Conservation (phyloP, 2,113 vertebrate genomes). For the Mustela lutreola region DNA sequence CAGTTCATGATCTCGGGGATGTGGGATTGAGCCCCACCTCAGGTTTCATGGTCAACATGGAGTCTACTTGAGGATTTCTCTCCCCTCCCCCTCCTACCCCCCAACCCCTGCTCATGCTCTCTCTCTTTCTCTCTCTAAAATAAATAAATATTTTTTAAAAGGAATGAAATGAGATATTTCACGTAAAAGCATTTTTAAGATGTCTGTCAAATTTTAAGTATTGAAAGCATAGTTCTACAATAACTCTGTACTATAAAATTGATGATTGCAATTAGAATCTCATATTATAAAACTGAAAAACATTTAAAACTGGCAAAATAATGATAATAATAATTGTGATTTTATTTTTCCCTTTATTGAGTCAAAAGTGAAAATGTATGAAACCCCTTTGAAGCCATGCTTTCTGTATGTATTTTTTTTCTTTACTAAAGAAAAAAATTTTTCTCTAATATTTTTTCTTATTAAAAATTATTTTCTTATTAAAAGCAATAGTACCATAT, state of each 20-base stretch:
- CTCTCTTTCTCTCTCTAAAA: background rate
- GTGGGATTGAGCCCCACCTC: background rate
- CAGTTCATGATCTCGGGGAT: background rate
- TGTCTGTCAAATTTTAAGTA: background rate
- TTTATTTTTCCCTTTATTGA: background rate
- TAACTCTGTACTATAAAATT: background rate
- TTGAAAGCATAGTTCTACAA: background rate
- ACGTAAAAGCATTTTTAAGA: background rate
- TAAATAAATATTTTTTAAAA: background rate
- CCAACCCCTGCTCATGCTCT: background rate
- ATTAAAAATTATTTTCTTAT: background rate
- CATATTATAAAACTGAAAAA: background rate
- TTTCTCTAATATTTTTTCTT: too few species aligned
- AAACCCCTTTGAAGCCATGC: background rate
- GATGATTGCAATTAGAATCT: background rate
- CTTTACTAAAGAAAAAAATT: too few species aligned
- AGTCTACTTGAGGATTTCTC: background rate
- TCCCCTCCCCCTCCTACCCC: background rate
- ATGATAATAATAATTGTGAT: background rate
- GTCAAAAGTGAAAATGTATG: background rate
- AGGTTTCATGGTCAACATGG: background rate
- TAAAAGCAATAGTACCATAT: background rate
- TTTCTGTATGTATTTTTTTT: background rate
- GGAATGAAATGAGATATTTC: background rate
- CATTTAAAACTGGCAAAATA: background rate